Evolutionary conservation across 2,113 vertebrate species (phyloP).

Genomic region (Procavia capensis): DNA sequence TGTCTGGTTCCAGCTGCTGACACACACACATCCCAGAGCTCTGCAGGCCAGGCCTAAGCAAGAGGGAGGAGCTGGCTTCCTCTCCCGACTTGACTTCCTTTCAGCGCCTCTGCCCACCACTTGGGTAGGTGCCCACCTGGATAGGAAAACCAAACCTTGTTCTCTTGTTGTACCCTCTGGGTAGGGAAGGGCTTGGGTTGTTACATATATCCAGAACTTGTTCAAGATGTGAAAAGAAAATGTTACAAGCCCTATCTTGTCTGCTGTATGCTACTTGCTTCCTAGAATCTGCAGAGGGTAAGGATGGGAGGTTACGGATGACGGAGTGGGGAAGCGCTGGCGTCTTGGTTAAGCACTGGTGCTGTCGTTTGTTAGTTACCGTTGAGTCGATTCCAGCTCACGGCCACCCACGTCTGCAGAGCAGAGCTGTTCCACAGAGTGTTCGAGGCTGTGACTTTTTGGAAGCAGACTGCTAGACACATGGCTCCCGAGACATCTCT

Average conservation of each 20-base stretch:
- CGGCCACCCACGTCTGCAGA: no score
- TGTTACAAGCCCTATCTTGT: slow-evolving; percentile 1
- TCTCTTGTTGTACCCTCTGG: neutral
- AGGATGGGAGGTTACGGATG: neutral
- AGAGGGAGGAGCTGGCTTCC: neutral
- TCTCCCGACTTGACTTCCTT: neutral
- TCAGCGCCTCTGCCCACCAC: neutral
- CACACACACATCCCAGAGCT: neutral
- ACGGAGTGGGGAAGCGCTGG: neutral
- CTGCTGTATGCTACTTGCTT: neutral
- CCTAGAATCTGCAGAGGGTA: neutral
- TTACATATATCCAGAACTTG: neutral
- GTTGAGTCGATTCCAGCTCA: no score
- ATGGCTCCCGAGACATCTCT: no score
- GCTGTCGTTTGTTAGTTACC: no score
- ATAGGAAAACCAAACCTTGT: neutral
- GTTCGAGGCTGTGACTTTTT: neutral
- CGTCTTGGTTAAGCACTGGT: neutral
- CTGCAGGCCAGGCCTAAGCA: neutral
- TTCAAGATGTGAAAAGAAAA: neutral
- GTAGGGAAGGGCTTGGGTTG: neutral
- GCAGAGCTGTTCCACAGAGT: neutral
- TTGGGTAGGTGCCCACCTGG: neutral
- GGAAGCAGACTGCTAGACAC: neutral
- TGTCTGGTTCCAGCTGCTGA: no score